Evolutionary conservation across 2,888 invertebrate genomes (phyloP), one percentile per base, ranked within the genome.

Genomic region (Lochmaea capreae): DNA sequence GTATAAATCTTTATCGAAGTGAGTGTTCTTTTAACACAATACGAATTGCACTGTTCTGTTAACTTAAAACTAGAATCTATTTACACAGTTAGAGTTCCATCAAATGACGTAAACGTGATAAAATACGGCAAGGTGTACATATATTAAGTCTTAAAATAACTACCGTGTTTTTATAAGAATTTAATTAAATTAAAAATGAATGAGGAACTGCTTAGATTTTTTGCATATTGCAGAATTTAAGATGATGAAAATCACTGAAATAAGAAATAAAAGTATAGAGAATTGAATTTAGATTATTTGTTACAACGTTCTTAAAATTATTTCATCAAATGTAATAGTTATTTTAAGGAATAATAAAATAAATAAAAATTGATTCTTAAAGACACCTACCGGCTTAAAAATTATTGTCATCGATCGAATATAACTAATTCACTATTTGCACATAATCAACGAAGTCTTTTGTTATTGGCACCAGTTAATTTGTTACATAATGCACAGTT

Each of bases 381-480:
- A 49, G 49, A n/a, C 49, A 49, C 49, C 49, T 49, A 49, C n/a
- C n/a, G n/a, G n/a, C 12, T 11, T 4, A 66, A 12, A 57, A 3
- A 54, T 57, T n/a, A 16, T 39, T 62, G 43, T 68, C 46, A 46
- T 46, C 26, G 59, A 18, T 18, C 39, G 42, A 52, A 54, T 18
- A 46, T 16, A 76, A 73, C 71, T 77, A 72, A 75, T 77, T 76
- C 74, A 78, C 79, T 80, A 80, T 79, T 79, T 80, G 80, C 79
- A 80, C 80, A 75, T 77, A 69, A 73, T 77, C 65, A 62, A 63
- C 67, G 58, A 74, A 78, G 78, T 78, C 76, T 76, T 73, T 78
- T 65, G 58, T 67, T 75, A 77, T 79, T 79, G 79, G 79, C 79
- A 79, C 79, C 79, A 74, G 68, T 65, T 69, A 67, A 72, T 59